Percentiles rank a stretch among this genome's conserved stretches.
Conservation (phyloP, 1,140 invertebrate species). For the Cyclina sinensis region DNA sequence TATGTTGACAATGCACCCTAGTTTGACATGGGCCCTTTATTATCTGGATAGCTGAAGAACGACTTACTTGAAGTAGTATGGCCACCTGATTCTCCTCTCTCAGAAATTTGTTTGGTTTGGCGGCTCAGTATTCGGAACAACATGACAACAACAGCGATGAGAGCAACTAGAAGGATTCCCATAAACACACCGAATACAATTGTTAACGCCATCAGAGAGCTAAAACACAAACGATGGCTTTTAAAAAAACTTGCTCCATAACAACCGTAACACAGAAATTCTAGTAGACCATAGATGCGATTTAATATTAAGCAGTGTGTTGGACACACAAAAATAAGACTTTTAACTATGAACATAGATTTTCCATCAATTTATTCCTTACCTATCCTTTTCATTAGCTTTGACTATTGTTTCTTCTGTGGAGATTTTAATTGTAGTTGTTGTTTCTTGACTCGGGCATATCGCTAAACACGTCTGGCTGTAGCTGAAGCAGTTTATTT, state of each 20-base stretch:
- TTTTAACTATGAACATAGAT: no score
- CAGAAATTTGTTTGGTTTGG: neutral
- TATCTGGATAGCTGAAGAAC: no score
- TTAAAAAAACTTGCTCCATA: no score
- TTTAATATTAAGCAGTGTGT: no score
- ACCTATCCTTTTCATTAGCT: neutral
- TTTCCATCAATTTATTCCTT: no score
- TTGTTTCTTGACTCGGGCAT: neutral
- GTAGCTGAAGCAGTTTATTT: neutral
- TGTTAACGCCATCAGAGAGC: neutral
- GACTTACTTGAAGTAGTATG: neutral
- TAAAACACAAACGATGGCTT: neutral
- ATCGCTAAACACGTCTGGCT: neutral
- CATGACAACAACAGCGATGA: neutral
- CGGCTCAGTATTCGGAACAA: neutral
- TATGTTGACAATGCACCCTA: no score
- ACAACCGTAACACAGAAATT: no score
- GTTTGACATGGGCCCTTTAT: no score
- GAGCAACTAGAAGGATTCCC: neutral
- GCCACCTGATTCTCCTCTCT: constrained; percentile 6
- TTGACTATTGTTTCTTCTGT: neutral
- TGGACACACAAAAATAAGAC: no score
- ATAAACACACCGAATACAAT: constrained; percentile 4
- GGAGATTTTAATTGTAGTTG: neutral
- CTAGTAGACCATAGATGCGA: no score